Conservation (phyloP, 2,797 vertebrate species). For the Momotus momota region DNA sequence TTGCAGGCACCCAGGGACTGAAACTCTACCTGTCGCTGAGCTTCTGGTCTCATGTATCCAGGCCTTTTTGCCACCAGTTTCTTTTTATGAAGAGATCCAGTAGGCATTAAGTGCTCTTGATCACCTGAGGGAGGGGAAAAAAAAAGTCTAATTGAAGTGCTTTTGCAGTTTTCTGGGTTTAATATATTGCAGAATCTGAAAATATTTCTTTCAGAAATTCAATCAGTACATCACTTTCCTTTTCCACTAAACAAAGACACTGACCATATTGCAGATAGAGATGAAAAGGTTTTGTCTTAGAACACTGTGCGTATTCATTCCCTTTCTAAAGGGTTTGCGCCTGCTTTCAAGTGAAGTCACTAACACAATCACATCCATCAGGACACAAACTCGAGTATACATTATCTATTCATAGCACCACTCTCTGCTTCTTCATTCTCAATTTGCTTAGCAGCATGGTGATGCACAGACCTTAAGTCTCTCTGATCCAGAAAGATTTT, state of each 20-base stretch:
- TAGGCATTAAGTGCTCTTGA: conserved; percentile 64
- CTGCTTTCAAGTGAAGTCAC: not conserved
- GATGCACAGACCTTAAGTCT: not conserved
- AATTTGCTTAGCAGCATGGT: not conserved
- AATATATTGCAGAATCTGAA: not conserved
- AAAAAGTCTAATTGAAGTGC: not conserved
- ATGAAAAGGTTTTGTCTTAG: not conserved
- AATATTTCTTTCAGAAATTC: not conserved
- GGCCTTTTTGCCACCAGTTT: conserved; percentile 80
- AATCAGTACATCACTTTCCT: rapidly evolving
- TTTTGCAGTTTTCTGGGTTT: not conserved
- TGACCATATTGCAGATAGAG: not conserved
- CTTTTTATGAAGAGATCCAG: conserved; percentile 68
- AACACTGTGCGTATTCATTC: not conserved
- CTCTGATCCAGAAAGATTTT: not conserved
- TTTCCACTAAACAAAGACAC: not conserved
- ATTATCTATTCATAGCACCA: not conserved
- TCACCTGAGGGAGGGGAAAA: not conserved
- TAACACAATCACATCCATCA: not conserved
- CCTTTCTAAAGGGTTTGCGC: not conserved
- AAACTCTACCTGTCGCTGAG: conserved; percentile 53
- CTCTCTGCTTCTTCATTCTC: not conserved
- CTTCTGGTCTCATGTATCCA: conserved; percentile 84
- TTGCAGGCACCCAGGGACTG: not conserved
- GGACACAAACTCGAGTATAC: not conserved